A percentile compares a stretch with the other conserved stretches of the same genome.
These are phyloP conservation scores for Masticophis lateralis DNA, from an alignment of 2,797 vertebrate species.

Conservation along the genomic window DNA sequence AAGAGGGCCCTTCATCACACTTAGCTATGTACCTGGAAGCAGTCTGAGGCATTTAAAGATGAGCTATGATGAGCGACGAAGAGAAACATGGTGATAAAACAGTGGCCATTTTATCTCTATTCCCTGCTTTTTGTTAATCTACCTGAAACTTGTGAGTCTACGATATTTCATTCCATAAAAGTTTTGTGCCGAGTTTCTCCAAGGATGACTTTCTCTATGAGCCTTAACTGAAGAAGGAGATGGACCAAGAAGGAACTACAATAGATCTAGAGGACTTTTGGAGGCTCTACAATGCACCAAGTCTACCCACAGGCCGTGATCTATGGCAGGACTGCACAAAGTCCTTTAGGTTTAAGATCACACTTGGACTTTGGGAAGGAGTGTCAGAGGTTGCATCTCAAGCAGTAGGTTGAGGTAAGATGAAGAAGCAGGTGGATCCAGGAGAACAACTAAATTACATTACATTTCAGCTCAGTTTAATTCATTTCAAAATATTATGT, in stretches of 20 bases:
- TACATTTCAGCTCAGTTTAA: neutral
- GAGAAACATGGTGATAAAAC: neutral
- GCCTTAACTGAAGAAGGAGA: neutral
- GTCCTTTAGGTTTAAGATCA: neutral
- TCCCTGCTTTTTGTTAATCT: neutral
- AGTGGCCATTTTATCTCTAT: accelerated
- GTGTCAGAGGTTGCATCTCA: neutral
- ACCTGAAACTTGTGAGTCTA: neutral
- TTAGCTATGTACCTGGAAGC: neutral
- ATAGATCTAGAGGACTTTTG: neutral
- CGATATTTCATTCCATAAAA: neutral
- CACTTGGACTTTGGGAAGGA: neutral
- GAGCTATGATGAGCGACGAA: neutral
- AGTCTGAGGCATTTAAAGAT: slow-evolving; percentile 8
- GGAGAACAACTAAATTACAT: neutral
- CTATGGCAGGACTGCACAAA: neutral
- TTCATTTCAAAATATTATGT: neutral
- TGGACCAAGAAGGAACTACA: neutral
- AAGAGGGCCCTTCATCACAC: neutral
- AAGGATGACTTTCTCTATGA: neutral
- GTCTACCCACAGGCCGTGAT: neutral
- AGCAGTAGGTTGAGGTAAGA: neutral
- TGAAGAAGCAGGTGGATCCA: neutral
- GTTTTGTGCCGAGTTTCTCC: neutral
- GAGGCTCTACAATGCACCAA: neutral